These are phyloP conservation scores for Pampusana beccarii DNA, from an alignment of 2,113 vertebrate species.

Conservation along the genomic window DNA sequence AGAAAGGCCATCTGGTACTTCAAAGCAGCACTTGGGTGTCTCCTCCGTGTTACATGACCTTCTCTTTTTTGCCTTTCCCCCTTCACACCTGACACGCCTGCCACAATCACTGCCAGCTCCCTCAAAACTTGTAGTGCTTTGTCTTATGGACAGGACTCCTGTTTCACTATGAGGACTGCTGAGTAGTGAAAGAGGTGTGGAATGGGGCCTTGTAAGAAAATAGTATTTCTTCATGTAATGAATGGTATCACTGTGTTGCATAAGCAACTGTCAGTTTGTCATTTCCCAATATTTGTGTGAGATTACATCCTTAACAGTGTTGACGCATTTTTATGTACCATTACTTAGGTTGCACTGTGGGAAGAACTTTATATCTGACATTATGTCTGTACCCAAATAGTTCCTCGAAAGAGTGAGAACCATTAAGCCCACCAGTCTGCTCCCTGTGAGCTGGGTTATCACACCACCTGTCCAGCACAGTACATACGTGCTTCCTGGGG, in stretches of 20 bases:
- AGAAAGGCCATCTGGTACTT: not conserved
- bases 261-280: not conserved
- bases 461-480: not conserved
- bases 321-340: not conserved
- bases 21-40: not conserved
- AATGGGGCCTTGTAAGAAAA: not conserved
- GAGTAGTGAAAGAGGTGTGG: not conserved
- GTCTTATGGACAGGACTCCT: not conserved
- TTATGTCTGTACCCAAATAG: not conserved
- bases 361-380: not conserved
- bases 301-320: not conserved
- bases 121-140: not conserved
- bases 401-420: not conserved
- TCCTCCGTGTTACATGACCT: not conserved
- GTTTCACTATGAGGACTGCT: not conserved
- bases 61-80: not conserved
- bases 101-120: not conserved
- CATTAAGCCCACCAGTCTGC: not conserved
- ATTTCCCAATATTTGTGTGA: not conserved
- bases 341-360: not conserved
- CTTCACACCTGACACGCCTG: not conserved
- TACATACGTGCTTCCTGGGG: not conserved
- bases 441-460: not conserved
- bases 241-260: not conserved
- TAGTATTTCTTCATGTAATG: not conserved